Base-by-base conservation (phyloP, 2,797 vertebrate species). In the Pelodytes ibericus region DNA sequence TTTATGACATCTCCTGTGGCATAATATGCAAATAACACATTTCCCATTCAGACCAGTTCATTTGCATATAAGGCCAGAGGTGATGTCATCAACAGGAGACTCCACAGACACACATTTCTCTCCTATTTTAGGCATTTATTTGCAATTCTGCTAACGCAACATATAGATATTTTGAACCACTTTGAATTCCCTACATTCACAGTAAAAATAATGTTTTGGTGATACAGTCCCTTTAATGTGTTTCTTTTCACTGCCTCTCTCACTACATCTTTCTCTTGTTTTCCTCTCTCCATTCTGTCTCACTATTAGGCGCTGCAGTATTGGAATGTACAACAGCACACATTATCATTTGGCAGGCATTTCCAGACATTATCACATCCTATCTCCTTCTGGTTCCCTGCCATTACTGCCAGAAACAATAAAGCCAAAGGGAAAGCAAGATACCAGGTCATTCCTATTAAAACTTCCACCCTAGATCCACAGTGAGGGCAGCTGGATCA, bases 321-420 rank as follows among this genome's bases (percentile, higher is more conserved):
- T 44, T 29, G 39, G 11, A 27, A 59, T 44, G 56, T 39, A 59
- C 44, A 44, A 22, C 56, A 25, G 57, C 24, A 6, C 8, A 16
- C 66, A 57, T 68, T 68, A 56, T 47, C 47, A 69, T 56, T 69
- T 71, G 51, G 67, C 30, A 41, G 68, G 25, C 18, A 20, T 59
- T 8, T 41, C n/a, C 57, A 71, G 56, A 56, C 25, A 71, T 70
- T 70, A 58, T 58, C 8, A 15, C 56, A 25, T 2, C 41, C 29
- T 36, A 26, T 44, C 36, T 60, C 8, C 36, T 44, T 30, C 51
- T 31, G 18, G 33, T 29, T 60, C 53, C 27, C 31, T n/a, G 67
- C 53, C 58, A 57, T 27, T 41, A 70, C 53, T 27, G 16, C 31
- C 10, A 26, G 15, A 59, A 29, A 27, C 56, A 20, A n/a, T 29